A percentile compares a stretch with the other conserved stretches of the same genome.
phyloP scores from a whole-genome alignment of 2,888 invertebrate genomes.

The Eudemis profundana region DNA sequence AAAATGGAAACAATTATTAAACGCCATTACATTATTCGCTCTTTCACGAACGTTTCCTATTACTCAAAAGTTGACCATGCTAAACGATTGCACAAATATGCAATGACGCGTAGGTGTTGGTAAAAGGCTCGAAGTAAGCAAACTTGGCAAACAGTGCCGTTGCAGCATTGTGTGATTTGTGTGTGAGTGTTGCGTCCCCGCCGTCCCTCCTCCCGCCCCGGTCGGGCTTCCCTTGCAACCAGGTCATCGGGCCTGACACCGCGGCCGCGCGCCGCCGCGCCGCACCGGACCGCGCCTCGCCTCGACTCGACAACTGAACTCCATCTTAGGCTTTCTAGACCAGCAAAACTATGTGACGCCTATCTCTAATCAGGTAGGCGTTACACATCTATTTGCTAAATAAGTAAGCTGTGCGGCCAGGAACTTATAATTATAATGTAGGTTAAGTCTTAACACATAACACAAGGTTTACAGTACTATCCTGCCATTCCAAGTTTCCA shows the following conservation, averaged over 20 bases:
- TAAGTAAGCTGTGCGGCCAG: conserved; percentile 52
- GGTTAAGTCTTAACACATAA: too few species aligned
- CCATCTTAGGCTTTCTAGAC: conserved; percentile 57
- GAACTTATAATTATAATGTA: conserved; percentile 31
- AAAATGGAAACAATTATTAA: conserved; percentile 1
- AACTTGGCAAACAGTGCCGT: conserved; percentile 42
- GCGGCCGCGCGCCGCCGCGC: conserved; percentile 61
- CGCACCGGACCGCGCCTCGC: neutral
- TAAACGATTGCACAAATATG: conserved; percentile 42
- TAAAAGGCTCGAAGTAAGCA: conserved; percentile 43
- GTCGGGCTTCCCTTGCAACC: conserved; percentile 77
- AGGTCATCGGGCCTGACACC: conserved; percentile 76
- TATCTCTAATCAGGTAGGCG: conserved; percentile 48
- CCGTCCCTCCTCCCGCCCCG: conserved; percentile 56
- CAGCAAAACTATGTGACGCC: conserved; percentile 54
- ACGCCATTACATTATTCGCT: conserved; percentile 12
- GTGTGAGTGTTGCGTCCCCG: conserved; percentile 29
- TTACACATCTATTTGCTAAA: conserved; percentile 52
- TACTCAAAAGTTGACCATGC: conserved; percentile 39
- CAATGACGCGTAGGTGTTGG: conserved; percentile 44
- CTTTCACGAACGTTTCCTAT: conserved; percentile 31
- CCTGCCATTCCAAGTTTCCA: neutral
- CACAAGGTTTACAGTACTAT: too few species aligned
- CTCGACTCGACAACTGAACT: conserved; percentile 55
- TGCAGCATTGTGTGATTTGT: conserved; percentile 36